Percentiles rank a stretch among this genome's conserved stretches.
phyloP scores from a whole-genome alignment of 2,113 vertebrate species.

The Odontesthes bonariensis region DNA sequence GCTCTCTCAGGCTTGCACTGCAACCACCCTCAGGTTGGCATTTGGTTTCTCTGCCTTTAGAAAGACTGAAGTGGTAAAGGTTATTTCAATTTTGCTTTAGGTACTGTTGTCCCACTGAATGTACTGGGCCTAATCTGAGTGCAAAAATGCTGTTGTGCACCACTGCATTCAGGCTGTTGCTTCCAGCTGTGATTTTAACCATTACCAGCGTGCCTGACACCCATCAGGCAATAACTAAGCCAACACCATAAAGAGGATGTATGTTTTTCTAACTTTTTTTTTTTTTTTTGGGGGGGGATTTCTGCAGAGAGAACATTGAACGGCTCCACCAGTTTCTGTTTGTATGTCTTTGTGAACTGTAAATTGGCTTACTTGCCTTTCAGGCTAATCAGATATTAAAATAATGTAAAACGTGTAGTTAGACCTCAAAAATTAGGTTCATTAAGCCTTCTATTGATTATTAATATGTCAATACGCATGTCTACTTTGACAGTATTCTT shows the following conservation, averaged over 20 bases:
- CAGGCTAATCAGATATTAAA: neutral
- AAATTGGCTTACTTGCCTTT: neutral
- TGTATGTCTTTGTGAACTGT: neutral
- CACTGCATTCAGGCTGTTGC: neutral
- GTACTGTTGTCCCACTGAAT: neutral
- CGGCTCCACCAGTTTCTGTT: neutral
- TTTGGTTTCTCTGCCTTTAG: neutral
- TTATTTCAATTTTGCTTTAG: neutral
- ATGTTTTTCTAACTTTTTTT: neutral
- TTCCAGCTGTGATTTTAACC: constrained; percentile 11
- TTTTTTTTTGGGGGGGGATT: neutral
- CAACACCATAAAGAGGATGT: constrained; percentile 1
- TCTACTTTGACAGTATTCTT: neutral
- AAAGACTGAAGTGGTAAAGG: neutral
- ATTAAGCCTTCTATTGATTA: neutral
- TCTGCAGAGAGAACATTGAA: neutral
- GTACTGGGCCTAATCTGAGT: neutral
- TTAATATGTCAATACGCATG: neutral
- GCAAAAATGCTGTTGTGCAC: neutral
- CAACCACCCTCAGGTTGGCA: neutral
- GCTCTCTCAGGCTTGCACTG: neutral
- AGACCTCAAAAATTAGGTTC: no score
- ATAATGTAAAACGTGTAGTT: neutral
- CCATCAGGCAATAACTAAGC: neutral
- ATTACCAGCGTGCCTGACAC: neutral